These are phyloP conservation scores for Elachura formosa DNA, from an alignment of 2,113 vertebrate species.

Conservation along the genomic window DNA sequence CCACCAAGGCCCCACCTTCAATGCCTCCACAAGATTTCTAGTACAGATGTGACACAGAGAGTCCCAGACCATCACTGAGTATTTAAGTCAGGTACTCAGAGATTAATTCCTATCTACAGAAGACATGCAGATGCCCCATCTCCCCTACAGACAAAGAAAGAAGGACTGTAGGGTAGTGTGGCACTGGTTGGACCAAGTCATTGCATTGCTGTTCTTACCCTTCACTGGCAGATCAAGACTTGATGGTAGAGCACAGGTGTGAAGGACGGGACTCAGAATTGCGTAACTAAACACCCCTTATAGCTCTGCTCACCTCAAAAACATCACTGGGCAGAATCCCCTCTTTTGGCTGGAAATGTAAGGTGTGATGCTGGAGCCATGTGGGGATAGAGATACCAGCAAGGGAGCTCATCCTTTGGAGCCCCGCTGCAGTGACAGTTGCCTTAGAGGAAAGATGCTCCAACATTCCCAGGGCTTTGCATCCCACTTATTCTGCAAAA, in stretches of 20 bases:
- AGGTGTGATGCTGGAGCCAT: not conserved
- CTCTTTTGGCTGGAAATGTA: not conserved
- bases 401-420: not conserved
- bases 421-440: not conserved
- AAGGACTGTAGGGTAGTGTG: not conserved
- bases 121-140: fast-evolving
- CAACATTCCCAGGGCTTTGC: not conserved
- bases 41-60: not conserved
- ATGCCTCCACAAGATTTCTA: not conserved
- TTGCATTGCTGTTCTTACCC: not conserved
- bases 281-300: not conserved
- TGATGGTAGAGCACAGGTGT: fast-evolving
- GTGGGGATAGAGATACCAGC: not conserved
- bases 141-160: not conserved
- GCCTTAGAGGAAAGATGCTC: not conserved
- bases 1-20: fast-evolving
- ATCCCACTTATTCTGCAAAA: not conserved
- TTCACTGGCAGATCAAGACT: not conserved
- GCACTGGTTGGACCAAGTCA: not conserved
- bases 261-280: fast-evolving
- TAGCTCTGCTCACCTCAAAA: not conserved
- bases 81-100: not conserved
- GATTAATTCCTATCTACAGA: not conserved
- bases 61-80: not conserved
- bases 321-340: not conserved